Percentiles rank a stretch among this genome's conserved stretches.
phyloP scores from a whole-genome alignment of 2,888 invertebrate species.

The Phalangium opilio region DNA sequence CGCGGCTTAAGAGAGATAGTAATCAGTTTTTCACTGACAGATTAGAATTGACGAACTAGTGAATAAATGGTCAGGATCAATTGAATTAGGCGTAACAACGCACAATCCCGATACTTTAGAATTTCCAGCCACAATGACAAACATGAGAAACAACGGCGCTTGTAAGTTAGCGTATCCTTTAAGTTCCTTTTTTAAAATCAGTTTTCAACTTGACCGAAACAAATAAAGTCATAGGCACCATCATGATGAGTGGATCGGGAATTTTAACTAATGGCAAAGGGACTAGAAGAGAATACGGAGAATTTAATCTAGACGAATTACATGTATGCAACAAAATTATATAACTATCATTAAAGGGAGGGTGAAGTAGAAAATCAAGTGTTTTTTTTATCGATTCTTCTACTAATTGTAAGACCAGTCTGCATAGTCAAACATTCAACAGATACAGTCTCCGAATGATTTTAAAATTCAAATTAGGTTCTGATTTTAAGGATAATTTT shows the following conservation, averaged over 20 bases:
- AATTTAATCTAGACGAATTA: conserved; percentile 82
- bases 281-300: conserved; percentile 77
- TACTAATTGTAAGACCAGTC: no score
- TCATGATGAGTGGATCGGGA: conserved; percentile 82
- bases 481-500: no score
- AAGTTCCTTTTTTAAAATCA: no score
- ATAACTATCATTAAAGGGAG: neutral
- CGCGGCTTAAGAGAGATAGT: no score
- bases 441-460: no score
- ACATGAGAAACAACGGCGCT: conserved; percentile 49
- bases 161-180: no score
- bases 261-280: conserved; percentile 93
- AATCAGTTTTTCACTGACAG: no score
- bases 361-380: no score
- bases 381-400: no score
- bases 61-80: conserved; percentile 88
- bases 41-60: conserved; percentile 83
- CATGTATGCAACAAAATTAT: conserved; percentile 39
- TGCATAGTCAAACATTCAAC: no score
- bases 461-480: no score
- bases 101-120: conserved; percentile 77
- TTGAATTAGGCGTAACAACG: conserved; percentile 83
- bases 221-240: conserved; percentile 26
- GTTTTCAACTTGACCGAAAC: no score
- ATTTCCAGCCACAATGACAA: conserved; percentile 94